These are phyloP conservation scores for Clivina fossor DNA, from an alignment of 2,888 invertebrate species.

Conservation along the genomic window DNA sequence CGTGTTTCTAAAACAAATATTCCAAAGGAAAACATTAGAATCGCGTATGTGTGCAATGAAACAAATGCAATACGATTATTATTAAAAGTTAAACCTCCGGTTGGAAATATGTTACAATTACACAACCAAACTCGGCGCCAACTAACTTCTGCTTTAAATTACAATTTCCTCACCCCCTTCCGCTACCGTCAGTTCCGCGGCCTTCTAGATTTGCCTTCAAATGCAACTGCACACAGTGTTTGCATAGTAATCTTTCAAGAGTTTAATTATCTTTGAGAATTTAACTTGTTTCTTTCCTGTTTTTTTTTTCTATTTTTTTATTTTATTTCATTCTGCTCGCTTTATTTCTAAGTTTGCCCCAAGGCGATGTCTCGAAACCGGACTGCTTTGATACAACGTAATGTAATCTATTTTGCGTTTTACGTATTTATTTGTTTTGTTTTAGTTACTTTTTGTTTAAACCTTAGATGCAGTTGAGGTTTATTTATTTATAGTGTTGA, in stretches of 20 bases:
- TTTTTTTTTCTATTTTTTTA: too few species aligned
- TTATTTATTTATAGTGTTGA: too few species aligned
- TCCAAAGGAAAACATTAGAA: not conserved
- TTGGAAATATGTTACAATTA: slow-evolving; percentile 34
- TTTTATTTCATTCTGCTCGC: too few species aligned
- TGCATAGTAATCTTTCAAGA: slow-evolving; percentile 33
- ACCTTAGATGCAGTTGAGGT: too few species aligned
- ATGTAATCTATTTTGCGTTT: too few species aligned
- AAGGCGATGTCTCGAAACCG: too few species aligned
- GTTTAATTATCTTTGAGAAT: slow-evolving; percentile 32
- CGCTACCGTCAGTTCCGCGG: too few species aligned
- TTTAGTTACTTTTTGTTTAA: too few species aligned
- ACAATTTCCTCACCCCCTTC: slow-evolving; percentile 23
- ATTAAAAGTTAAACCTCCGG: slow-evolving; percentile 34
- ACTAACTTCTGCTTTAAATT: slow-evolving; percentile 30
- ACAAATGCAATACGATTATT: slow-evolving; percentile 30
- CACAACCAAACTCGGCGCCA: slow-evolving; percentile 33
- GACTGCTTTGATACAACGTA: too few species aligned
- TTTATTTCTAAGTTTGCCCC: too few species aligned
- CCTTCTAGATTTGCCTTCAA: slow-evolving; percentile 29
- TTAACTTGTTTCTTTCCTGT: slow-evolving; percentile 24
- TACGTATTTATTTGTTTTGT: too few species aligned
- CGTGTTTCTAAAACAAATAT: too few species aligned
- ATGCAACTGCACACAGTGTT: slow-evolving; percentile 31
- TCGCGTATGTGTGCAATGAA: slow-evolving; percentile 8